A percentile compares a stretch with the other conserved stretches of the same genome.
Conservation (phyloP, 1,140 invertebrate genomes). For the Leptoteleia sp. region DNA sequence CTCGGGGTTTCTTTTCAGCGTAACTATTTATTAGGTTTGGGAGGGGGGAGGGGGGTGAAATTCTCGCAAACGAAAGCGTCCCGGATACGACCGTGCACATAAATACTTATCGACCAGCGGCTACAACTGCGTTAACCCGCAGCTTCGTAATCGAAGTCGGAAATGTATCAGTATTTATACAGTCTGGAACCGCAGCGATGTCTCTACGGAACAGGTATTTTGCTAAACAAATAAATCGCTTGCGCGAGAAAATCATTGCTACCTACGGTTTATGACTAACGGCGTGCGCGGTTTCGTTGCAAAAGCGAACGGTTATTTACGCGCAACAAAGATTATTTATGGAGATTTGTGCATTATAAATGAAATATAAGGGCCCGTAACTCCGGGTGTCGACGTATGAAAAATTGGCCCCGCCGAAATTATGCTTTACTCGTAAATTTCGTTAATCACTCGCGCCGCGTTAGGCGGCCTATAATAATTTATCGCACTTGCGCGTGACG, state of each 20-base stretch:
- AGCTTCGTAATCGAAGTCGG: slow-evolving; percentile 63
- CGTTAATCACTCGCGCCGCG: slow-evolving; percentile 39
- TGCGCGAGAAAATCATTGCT: slow-evolving; percentile 56
- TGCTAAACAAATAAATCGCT: slow-evolving; percentile 62
- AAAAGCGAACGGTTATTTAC: slow-evolving; percentile 44
- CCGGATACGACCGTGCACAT: slow-evolving; percentile 46
- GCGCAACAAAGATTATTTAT: slow-evolving; percentile 51
- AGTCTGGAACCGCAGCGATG: slow-evolving; percentile 61
- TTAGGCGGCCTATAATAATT: slow-evolving; percentile 24
- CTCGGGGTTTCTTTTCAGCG: slow-evolving; percentile 39
- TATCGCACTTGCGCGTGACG: slow-evolving; percentile 9
- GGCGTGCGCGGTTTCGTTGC: slow-evolving; percentile 1
- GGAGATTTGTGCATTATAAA: slow-evolving; percentile 50
- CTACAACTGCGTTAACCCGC: slow-evolving; percentile 56
- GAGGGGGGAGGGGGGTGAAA: too few relatives aligned
- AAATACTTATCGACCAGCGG: slow-evolving; percentile 65
- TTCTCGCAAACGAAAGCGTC: slow-evolving; percentile 32
- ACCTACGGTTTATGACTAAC: slow-evolving; percentile 49
- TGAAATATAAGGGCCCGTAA: slow-evolving; percentile 45
- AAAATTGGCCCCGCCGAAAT: slow-evolving; percentile 43
- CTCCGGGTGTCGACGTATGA: slow-evolving; percentile 36
- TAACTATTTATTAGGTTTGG: slow-evolving; percentile 48
- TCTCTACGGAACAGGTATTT: slow-evolving; percentile 61
- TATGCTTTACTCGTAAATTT: slow-evolving; percentile 36
- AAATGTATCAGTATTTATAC: slow-evolving; percentile 68